Evolutionary conservation across 1,140 invertebrate species (phyloP).

Genomic region (Aleiodes sp.): DNA sequence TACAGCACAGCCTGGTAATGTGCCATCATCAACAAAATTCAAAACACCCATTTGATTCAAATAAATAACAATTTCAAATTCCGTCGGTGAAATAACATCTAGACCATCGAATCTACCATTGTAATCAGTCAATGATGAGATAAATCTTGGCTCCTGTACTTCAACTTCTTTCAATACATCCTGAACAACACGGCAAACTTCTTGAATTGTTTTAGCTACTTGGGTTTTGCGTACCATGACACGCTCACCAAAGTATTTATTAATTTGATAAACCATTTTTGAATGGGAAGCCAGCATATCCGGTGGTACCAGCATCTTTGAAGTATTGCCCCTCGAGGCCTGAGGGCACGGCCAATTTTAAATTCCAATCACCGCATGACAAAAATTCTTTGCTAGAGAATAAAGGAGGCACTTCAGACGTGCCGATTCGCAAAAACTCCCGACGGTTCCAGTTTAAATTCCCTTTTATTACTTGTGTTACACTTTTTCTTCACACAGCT

Average conservation of each 20-base stretch:
- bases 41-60: slow-evolving; percentile 99
- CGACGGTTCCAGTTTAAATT: slow-evolving; percentile 3
- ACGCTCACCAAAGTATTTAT: slow-evolving; percentile 92
- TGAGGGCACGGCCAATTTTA: slow-evolving; percentile 15
- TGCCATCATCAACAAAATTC: slow-evolving; percentile 96
- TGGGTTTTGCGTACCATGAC: slow-evolving; percentile 85
- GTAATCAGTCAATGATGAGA: slow-evolving; percentile 89
- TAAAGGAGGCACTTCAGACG: not conserved
- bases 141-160: slow-evolving; percentile 96
- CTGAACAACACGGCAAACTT: slow-evolving; percentile 94
- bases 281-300: slow-evolving; percentile 88
- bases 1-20: slow-evolving; percentile 93
- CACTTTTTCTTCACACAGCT: not conserved
- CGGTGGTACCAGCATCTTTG: slow-evolving; percentile 81
- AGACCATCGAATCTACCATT: slow-evolving; percentile 89
- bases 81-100: slow-evolving; percentile 88
- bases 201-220: slow-evolving; percentile 87
- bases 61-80: slow-evolving; percentile 95
- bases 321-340: not conserved
- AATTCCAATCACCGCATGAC: slow-evolving; percentile 33
- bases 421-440: slow-evolving; percentile 3
- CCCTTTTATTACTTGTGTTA: not conserved
- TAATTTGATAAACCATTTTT: slow-evolving; percentile 92
- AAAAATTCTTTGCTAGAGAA: not conserved
- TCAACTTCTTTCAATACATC: slow-evolving; percentile 97